Conservation (phyloP, 2,888 invertebrate species). For the Notodonta dromedarius region DNA sequence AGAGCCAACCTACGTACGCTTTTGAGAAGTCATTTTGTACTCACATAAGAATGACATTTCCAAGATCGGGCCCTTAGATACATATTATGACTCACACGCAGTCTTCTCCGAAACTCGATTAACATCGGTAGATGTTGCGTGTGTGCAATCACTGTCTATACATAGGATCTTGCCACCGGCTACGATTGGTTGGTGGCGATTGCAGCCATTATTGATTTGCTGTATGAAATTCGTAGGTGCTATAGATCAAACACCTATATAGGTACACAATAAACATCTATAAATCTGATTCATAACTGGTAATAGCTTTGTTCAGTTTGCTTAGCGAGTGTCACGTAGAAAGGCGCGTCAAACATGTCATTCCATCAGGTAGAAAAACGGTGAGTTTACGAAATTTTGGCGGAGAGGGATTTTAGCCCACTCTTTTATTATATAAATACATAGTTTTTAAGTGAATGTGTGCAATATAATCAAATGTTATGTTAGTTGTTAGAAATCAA, state of each 20-base stretch:
- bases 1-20: not conserved
- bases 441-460: constrained; percentile 75
- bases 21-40: no score
- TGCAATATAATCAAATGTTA: constrained; percentile 77
- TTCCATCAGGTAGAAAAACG: constrained; percentile 81
- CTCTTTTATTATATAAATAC: constrained; percentile 60
- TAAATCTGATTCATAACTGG: constrained; percentile 1
- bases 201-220: constrained; percentile 4
- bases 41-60: no score
- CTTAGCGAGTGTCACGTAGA: constrained; percentile 69
- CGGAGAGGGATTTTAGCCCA: constrained; percentile 84
- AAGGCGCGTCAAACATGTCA: constrained; percentile 72
- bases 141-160: not conserved
- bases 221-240: not conserved
- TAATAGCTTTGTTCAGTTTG: constrained; percentile 62
- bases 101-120: not conserved
- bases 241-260: not conserved
- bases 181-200: not conserved
- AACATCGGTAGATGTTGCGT: not conserved
- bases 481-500: constrained; percentile 67
- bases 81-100: no score
- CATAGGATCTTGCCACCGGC: not conserved
- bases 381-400: constrained; percentile 83
- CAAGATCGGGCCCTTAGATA: no score
- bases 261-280: not conserved